These are phyloP conservation scores for Anguilla anguilla DNA, from an alignment of 2,797 vertebrate genomes.

Conservation along the genomic window DNA sequence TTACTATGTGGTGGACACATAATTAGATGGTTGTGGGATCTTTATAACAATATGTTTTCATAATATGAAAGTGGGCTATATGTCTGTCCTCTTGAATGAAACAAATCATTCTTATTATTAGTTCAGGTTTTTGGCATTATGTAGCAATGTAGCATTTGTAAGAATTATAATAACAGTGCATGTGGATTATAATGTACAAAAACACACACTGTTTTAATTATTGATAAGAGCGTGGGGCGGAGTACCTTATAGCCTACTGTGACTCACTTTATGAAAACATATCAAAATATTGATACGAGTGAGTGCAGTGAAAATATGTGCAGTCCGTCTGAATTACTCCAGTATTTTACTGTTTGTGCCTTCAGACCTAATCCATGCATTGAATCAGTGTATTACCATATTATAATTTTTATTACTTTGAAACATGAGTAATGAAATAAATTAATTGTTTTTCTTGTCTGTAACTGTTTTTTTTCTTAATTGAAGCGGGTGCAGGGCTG, in stretches of 20 bases:
- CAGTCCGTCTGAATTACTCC: not conserved
- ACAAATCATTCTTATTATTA: no score
- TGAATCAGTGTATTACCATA: not conserved
- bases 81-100: no score
- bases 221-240: not conserved
- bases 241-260: not conserved
- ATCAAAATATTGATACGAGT: not conserved
- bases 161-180: not conserved
- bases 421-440: not conserved
- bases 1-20: not conserved
- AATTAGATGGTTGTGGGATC: no score
- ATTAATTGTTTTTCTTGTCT: not conserved
- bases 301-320: not conserved
- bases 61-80: no score
- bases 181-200: not conserved
- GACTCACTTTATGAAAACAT: not conserved
- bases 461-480: not conserved
- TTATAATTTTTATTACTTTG: not conserved
- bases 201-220: not conserved
- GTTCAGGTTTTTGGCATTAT: no score
- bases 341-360: not conserved
- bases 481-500: not conserved
- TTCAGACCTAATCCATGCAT: not conserved
- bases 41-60: no score
- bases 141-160: not conserved